phyloP scores from a whole-genome alignment of 2,888 invertebrate species.

The Uropetala carovei region DNA sequence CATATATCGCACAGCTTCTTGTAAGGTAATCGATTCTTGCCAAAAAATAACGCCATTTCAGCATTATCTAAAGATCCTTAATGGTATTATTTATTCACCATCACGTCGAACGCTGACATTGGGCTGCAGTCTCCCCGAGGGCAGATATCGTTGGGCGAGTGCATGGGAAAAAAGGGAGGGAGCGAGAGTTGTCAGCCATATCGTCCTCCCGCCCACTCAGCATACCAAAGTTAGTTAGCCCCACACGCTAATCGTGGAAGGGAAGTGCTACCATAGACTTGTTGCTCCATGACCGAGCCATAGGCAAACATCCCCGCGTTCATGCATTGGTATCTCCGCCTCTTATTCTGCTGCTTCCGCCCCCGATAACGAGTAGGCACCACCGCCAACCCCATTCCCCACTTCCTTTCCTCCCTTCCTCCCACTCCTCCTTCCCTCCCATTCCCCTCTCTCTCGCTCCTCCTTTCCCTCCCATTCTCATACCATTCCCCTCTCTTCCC shows the following conservation, averaged over 20 bases:
- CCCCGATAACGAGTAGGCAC: constrained; percentile 32
- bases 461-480: not conserved
- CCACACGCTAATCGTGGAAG: constrained; percentile 32
- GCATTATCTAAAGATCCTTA: too few relatives aligned
- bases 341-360: constrained; percentile 15
- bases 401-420: constrained; percentile 33
- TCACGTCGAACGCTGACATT: not conserved
- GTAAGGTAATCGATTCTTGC: too few relatives aligned
- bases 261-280: not conserved
- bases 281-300: constrained; percentile 2
- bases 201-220: constrained; percentile 1
- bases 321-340: not conserved
- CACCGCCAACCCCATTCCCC: not conserved
- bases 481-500: not conserved
- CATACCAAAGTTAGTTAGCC: constrained; percentile 29
- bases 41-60: too few relatives aligned
- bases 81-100: too few relatives aligned
- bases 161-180: too few relatives aligned
- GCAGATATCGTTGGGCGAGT: not conserved
- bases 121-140: not conserved
- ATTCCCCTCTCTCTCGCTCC: not conserved
- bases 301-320: not conserved
- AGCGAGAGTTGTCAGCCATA: not conserved
- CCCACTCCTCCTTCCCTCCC: not conserved
- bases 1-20: too few relatives aligned